These are phyloP conservation scores for Holothuria glaberrima DNA, from an alignment of 35 echinoderm and acorn worm genomes.

Conservation along the genomic window DNA sequence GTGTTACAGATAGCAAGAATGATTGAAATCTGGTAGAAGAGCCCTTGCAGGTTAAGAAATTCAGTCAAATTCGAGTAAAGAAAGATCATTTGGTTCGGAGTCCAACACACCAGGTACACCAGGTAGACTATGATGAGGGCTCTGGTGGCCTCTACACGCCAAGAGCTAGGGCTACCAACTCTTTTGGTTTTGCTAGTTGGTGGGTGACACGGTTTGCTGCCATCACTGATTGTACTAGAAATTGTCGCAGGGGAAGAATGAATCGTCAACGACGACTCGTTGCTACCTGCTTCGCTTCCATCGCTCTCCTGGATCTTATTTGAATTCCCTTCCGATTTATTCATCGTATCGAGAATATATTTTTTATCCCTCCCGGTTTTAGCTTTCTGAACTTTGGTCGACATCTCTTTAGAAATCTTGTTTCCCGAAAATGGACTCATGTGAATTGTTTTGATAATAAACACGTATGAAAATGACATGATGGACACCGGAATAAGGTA, in stretches of 20 bases:
- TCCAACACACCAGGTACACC: conserved; percentile 75
- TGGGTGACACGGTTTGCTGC: neutral
- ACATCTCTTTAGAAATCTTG: neutral
- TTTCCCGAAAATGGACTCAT: too few relatives aligned
- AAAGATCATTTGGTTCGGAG: conserved; percentile 72
- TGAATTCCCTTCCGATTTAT: neutral
- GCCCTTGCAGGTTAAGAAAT: conserved; percentile 42
- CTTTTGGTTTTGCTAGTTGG: neutral
- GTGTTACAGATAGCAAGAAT: conserved; percentile 65
- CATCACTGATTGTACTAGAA: neutral
- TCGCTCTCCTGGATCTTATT: neutral
- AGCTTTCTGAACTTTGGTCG: neutral
- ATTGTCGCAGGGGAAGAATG: neutral
- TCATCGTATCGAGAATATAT: neutral
- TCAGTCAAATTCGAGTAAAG: conserved; percentile 69
- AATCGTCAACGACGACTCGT: neutral
- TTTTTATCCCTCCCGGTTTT: neutral
- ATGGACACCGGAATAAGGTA: conserved; percentile 28
- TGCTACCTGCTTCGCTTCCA: neutral
- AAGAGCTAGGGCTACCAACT: neutral
- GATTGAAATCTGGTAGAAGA: conserved; percentile 54
- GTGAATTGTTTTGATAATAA: neutral
- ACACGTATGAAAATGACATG: conserved; percentile 37
- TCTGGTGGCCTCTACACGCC: conserved; percentile 28
- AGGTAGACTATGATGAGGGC: conserved; percentile 32